Base-by-base conservation (phyloP, 2,113 vertebrate genomes). In the Daphoenositta chrysoptera region DNA sequence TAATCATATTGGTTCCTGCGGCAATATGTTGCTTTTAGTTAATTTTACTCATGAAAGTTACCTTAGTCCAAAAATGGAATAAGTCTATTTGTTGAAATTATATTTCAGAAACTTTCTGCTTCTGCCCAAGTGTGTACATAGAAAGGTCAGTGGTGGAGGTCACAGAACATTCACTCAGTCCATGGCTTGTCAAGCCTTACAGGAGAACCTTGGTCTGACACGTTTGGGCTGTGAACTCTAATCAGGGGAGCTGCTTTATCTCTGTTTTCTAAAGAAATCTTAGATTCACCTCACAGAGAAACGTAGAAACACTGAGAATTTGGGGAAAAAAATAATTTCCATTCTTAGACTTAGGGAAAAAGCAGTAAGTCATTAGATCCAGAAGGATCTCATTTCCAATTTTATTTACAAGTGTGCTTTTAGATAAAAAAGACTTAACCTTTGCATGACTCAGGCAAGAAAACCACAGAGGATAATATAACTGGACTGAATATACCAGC, bases 241-340 rank as follows among this genome's bases (percentile, higher is more conserved):
- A 17, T 35, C 7, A 35, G 16, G 18, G 18, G 15, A 73, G 5
- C 8, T 23, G 1, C 14, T 89, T 85, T 30, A 7, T 30, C 30
- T 45, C 21, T 77, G 15, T 39, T 77, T 71, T 42, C n/a, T 26
- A 44, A 58, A 63, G 60, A 71, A 60, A 57, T 24, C 16, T 77
- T 26, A 54, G 20, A 37, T 37, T 31, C 7, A 33, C 20, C 40
- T 78, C 40, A 26, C 26, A 60, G 21, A 69, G 13, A 13, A 93
- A 79, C 13, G 47, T 14, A 66, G 26, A 64, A 84, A 50, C 31
- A 44, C 14, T 35, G 21, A 47, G 56, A 82, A 82, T 50, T 19
- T 58, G 1, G 5, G 15, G 28, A 0, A 6, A 19, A 51, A 48
- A 39, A 11, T 2, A 12, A 6, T 47, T 78, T 61, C 28, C 8